Evolutionary conservation across 2,113 vertebrate genomes (phyloP).

Genomic region (Lamprotornis superbus): DNA sequence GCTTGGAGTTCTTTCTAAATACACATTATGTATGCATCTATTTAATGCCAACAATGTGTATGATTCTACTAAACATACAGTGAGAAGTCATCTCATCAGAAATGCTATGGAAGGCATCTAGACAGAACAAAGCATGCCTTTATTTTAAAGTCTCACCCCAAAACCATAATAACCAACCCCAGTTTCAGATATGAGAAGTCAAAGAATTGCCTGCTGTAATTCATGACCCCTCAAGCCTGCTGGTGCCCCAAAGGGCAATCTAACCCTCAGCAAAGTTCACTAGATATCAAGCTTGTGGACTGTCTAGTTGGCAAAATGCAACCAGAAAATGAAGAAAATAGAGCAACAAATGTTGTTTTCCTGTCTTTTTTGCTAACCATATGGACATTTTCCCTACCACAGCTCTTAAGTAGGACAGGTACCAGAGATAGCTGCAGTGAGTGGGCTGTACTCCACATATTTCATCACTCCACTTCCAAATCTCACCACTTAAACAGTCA

Average conservation of each 20-base stretch:
- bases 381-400: slow-evolving; percentile 50
- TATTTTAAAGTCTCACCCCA: background rate
- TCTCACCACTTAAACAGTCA: slow-evolving; percentile 3
- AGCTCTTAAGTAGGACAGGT: slow-evolving; percentile 64
- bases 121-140: background rate
- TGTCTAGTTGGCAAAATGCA: background rate
- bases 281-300: background rate
- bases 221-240: background rate
- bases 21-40: background rate
- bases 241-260: background rate
- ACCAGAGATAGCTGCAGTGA: slow-evolving; percentile 57
- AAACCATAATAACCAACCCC: background rate
- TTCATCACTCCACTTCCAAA: slow-evolving; percentile 43
- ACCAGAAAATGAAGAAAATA: background rate
- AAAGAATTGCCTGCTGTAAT: background rate
- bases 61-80: background rate
- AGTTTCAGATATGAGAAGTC: background rate
- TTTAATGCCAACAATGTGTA: background rate
- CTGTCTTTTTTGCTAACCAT: slow-evolving; percentile 48
- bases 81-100: background rate
- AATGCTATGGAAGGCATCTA: background rate
- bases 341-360: slow-evolving; percentile 56
- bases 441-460: slow-evolving; percentile 54
- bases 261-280: background rate
- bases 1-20: background rate